Conservation (phyloP, 2,113 vertebrate species). For the Larimichthys polyactis region DNA sequence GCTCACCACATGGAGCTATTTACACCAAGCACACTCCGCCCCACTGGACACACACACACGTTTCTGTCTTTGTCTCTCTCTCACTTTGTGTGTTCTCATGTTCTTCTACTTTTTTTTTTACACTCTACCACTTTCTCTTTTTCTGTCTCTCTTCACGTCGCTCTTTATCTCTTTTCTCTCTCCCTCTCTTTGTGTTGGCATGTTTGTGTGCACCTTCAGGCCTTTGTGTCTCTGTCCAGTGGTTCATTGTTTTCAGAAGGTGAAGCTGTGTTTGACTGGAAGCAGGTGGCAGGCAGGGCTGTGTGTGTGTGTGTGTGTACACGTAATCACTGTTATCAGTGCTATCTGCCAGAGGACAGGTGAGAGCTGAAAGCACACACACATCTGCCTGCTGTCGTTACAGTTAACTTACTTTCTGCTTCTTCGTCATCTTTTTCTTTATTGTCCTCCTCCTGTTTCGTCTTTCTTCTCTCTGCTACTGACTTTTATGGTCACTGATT, state of each 20-base stretch:
- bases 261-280: conserved; percentile 82
- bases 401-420: conserved; percentile 5
- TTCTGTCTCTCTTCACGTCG: conserved; percentile 33
- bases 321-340: conserved; percentile 77
- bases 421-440: conserved; percentile 33
- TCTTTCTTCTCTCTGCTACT: background rate
- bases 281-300: conserved; percentile 79
- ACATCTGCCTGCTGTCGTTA: conserved; percentile 71
- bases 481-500: background rate
- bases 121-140: conserved; percentile 54
- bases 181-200: conserved; percentile 34
- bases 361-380: conserved; percentile 60
- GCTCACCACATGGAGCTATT: conserved; percentile 81
- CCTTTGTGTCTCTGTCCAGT: conserved; percentile 68
- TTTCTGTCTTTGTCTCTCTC: conserved; percentile 54
- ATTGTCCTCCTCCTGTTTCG: conserved; percentile 21
- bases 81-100: conserved; percentile 59
- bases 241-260: conserved; percentile 75
- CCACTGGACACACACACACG: conserved; percentile 62
- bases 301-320: conserved; percentile 43
- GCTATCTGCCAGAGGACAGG: conserved; percentile 75
- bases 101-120: conserved; percentile 51
- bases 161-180: conserved; percentile 38
- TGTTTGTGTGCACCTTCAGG: conserved; percentile 51
- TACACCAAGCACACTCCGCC: conserved; percentile 72